These are phyloP conservation scores for Zoanthus sansibaricus DNA, from an alignment of 92 coral and sea anemone genomes.

Conservation along the genomic window DNA sequence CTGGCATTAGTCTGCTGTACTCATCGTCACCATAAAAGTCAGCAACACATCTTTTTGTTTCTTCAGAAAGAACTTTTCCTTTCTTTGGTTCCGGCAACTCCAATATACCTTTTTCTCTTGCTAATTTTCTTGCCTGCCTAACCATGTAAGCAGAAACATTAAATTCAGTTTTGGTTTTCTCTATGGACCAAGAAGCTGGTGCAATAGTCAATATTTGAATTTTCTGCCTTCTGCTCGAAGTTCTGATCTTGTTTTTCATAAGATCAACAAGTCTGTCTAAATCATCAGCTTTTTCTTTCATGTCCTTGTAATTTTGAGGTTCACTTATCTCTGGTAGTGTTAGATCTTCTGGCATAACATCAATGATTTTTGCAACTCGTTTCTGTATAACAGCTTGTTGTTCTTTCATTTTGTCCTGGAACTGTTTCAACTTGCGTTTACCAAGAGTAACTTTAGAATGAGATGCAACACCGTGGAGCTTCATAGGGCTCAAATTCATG, in stretches of 20 bases:
- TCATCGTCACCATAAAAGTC: conserved; percentile 54
- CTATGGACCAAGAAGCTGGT: conserved; percentile 57
- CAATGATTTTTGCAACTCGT: conserved; percentile 55
- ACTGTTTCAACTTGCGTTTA: conserved; percentile 43
- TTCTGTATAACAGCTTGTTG: conserved; percentile 47
- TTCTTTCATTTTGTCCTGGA: conserved; percentile 51
- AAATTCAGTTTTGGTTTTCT: conserved; percentile 54
- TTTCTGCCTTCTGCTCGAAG: conserved; percentile 47
- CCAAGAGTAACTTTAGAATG: conserved; percentile 35
- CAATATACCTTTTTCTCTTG: conserved; percentile 54
- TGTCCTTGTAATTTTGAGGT: conserved; percentile 45
- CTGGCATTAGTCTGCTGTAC: conserved; percentile 57
- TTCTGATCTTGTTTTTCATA: conserved; percentile 53
- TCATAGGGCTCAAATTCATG: conserved; percentile 48
- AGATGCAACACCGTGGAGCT: conserved; percentile 57
- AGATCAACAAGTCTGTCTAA: conserved; percentile 54
- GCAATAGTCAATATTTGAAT: conserved; percentile 51
- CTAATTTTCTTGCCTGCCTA: conserved; percentile 56
- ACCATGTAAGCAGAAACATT: conserved; percentile 55
- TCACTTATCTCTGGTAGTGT: conserved; percentile 44
- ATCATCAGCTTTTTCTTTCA: conserved; percentile 54
- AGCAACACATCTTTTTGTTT: conserved; percentile 53
- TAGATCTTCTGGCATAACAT: conserved; percentile 61
- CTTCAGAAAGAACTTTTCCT: conserved; percentile 57
- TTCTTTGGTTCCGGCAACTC: conserved; percentile 62